These are phyloP conservation scores for Amblyjoppa fuscipennis DNA, from an alignment of 2,888 invertebrate genomes.

Conservation along the genomic window DNA sequence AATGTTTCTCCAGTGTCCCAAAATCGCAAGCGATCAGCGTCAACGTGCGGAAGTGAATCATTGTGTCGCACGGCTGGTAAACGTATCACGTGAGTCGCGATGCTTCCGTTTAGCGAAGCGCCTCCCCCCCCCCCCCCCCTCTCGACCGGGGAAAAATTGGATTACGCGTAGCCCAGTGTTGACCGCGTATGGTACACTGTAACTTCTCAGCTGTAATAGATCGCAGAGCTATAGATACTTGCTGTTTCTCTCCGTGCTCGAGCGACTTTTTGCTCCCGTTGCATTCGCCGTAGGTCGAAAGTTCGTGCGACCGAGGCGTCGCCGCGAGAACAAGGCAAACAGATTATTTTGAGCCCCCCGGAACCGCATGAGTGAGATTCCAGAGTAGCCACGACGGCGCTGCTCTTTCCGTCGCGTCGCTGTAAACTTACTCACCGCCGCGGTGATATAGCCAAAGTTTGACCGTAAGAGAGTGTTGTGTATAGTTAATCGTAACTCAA, in stretches of 20 bases:
- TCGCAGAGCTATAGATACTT: conserved; percentile 39
- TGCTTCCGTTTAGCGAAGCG: background rate
- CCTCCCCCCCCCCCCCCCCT: background rate
- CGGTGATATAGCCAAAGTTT: conserved; percentile 47
- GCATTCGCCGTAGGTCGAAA: conserved; percentile 83
- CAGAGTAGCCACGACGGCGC: conserved; percentile 64
- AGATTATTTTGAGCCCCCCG: conserved; percentile 82
- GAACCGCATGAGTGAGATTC: conserved; percentile 79
- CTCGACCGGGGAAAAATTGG: background rate
- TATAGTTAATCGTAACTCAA: conserved; percentile 25
- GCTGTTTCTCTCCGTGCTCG: conserved; percentile 22
- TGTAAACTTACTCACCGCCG: background rate
- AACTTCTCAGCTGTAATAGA: conserved; percentile 40
- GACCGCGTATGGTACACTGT: conserved; percentile 36
- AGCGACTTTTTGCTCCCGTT: conserved; percentile 76
- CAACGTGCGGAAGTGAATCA: background rate
- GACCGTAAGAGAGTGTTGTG: conserved; percentile 48
- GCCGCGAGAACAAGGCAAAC: conserved; percentile 44
- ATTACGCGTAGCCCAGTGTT: background rate
- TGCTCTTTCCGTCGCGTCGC: conserved; percentile 21
- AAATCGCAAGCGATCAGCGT: background rate
- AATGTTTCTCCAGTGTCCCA: background rate
- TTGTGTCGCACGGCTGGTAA: conserved; percentile 1
- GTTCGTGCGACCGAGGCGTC: conserved; percentile 79
- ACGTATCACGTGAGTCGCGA: conserved; percentile 5